Conservation (phyloP, 2,888 invertebrate genomes). For the Diplazon laetatorius region DNA sequence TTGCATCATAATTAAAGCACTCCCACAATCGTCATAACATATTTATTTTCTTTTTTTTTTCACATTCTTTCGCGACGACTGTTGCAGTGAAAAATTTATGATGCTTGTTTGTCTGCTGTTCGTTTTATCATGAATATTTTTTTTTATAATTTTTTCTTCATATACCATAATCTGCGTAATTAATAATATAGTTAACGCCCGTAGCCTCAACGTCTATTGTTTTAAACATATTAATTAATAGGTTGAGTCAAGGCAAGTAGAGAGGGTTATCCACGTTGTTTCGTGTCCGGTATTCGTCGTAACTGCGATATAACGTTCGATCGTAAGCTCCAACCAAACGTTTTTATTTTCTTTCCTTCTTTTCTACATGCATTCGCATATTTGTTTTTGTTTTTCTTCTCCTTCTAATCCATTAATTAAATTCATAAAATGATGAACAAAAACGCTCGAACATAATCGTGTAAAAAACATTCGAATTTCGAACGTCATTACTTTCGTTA, state of each 20-base stretch:
- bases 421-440: constrained; percentile 26
- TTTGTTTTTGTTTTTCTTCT: constrained; percentile 18
- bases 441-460: constrained; percentile 37
- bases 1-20: constrained; percentile 65
- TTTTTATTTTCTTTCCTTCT: too few relatives aligned
- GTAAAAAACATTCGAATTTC: constrained; percentile 48
- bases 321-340: constrained; percentile 20
- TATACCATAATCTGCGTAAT: constrained; percentile 36
- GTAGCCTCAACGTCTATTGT: constrained; percentile 64
- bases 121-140: constrained; percentile 18
- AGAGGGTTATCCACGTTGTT: constrained; percentile 32
- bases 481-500: constrained; percentile 14
- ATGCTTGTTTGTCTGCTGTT: constrained; percentile 41
- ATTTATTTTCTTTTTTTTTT: constrained; percentile 50
- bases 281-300: constrained; percentile 20
- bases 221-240: constrained; percentile 70
- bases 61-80: constrained; percentile 58
- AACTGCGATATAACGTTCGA: constrained; percentile 14
- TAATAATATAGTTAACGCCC: constrained; percentile 47
- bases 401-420: constrained; percentile 5
- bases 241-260: constrained; percentile 67
- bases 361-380: too few relatives aligned
- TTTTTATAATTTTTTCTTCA: constrained; percentile 4
- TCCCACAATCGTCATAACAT: constrained; percentile 60
- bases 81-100: constrained; percentile 65